A percentile compares a stretch with the other conserved stretches of the same genome.
These are phyloP conservation scores for Actinernus sp. DNA, from an alignment of 92 coral and sea anemone genomes.

Conservation along the genomic window DNA sequence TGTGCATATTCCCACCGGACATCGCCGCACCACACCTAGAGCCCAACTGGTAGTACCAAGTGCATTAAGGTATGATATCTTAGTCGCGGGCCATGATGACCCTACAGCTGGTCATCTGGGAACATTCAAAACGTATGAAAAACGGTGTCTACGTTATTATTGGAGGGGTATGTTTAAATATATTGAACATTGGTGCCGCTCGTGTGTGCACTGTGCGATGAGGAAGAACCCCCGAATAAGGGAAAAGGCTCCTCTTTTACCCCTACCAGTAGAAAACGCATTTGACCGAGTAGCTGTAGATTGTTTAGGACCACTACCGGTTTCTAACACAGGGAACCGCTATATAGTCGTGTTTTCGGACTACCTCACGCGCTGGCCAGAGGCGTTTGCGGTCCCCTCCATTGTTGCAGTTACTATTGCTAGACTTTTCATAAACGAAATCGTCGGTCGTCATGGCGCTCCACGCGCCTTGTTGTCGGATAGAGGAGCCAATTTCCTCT, in stretches of 20 bases:
- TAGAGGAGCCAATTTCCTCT: constrained; percentile 36
- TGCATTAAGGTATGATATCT: too few species aligned
- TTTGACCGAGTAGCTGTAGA: too few species aligned
- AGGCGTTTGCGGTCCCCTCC: constrained; percentile 48
- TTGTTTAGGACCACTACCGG: constrained; percentile 57
- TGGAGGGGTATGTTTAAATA: constrained; percentile 68
- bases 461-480: constrained; percentile 33
- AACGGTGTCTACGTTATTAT: constrained; percentile 43
- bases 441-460: too few species aligned
- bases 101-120: too few species aligned
- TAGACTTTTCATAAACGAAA: too few species aligned
- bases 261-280: constrained; percentile 32
- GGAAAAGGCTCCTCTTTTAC: constrained; percentile 15
- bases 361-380: too few species aligned
- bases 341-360: too few species aligned
- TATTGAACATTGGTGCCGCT: constrained; percentile 37
- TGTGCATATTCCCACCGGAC: not conserved
- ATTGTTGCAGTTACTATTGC: constrained; percentile 33
- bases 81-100: too few species aligned
- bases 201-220: constrained; percentile 32
- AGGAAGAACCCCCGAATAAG: constrained; percentile 15
- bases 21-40: too few species aligned
- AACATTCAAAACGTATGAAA: constrained; percentile 57
- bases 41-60: too few species aligned
- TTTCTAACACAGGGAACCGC: constrained; percentile 55